Evolutionary conservation across 1,140 invertebrate species (phyloP).

Genomic region (Akabosia matsudoensis): DNA sequence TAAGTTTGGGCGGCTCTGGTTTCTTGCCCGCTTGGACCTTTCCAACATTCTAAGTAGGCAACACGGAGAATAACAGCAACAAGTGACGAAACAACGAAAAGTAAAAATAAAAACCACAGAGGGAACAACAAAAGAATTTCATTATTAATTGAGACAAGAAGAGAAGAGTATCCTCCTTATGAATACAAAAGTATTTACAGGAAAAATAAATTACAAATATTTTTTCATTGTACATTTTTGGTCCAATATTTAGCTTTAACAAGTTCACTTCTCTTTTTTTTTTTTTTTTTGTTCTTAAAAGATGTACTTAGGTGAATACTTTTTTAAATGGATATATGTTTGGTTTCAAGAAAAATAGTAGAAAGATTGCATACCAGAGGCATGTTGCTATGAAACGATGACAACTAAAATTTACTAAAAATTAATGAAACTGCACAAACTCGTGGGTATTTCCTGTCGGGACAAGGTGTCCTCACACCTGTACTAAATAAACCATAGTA

Average conservation of each 20-base stretch:
- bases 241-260: no score
- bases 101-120: background rate
- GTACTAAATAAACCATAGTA: no score
- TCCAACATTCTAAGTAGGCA: constrained; percentile 59
- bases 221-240: no score
- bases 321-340: background rate
- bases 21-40: constrained; percentile 50
- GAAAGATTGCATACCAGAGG: constrained; percentile 9
- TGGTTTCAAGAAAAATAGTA: background rate
- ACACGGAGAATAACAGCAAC: background rate
- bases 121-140: no score
- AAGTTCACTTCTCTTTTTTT: no score
- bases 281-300: no score
- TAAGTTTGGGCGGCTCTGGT: constrained; percentile 67
- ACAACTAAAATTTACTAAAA: background rate
- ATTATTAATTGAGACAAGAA: no score
- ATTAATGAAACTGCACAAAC: no score
- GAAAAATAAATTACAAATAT: no score
- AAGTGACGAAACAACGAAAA: background rate
- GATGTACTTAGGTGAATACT: background rate
- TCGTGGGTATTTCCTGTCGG: no score
- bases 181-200: no score
- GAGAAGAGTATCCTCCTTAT: background rate
- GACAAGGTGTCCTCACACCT: background rate
- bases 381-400: background rate